Percentiles rank a stretch among this genome's conserved stretches.
These are phyloP conservation scores for Trachelus tabidus DNA, from an alignment of 2,888 invertebrate genomes.

Conservation along the genomic window DNA sequence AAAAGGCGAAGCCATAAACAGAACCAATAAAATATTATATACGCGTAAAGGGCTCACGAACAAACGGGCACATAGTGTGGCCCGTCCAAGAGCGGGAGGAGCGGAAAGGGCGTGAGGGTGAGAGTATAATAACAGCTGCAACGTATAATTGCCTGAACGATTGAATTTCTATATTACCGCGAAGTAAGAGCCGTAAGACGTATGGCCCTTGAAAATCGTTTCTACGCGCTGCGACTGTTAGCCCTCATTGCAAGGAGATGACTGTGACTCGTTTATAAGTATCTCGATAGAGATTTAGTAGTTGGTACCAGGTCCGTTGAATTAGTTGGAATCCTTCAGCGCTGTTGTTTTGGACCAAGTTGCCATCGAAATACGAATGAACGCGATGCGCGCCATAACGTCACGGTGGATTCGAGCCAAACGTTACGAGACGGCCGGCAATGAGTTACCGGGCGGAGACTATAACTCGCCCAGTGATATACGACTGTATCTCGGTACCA, in stretches of 20 bases:
- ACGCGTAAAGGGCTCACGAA: slow-evolving; percentile 29
- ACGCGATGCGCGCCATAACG: slow-evolving; percentile 50
- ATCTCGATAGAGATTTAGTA: background rate
- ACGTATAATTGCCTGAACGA: slow-evolving; percentile 63
- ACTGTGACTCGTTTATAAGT: background rate
- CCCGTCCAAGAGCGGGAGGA: slow-evolving; percentile 5
- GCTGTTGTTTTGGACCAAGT: background rate
- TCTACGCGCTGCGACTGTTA: slow-evolving; percentile 24
- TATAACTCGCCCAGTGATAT: slow-evolving; percentile 65
- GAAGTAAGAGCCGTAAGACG: slow-evolving; percentile 36
- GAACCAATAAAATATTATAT: slow-evolving; percentile 63
- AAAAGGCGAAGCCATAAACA: slow-evolving; percentile 55
- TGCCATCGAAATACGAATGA: background rate
- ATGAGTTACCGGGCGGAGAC: slow-evolving; percentile 64
- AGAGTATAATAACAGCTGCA: slow-evolving; percentile 59
- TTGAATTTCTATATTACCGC: slow-evolving; percentile 64
- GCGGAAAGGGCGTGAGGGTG: slow-evolving; percentile 22
- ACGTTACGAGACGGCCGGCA: slow-evolving; percentile 47
- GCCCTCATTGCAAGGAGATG: background rate
- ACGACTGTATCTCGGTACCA: slow-evolving; percentile 65
- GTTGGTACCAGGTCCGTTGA: background rate
- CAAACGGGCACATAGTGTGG: slow-evolving; percentile 18
- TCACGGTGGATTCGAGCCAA: slow-evolving; percentile 60
- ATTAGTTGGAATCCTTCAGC: background rate
- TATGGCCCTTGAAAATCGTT: slow-evolving; percentile 25